A percentile compares a stretch with the other conserved stretches of the same genome.
Evolutionary conservation across 2,797 vertebrate genomes (phyloP).

Genomic region (Loris lydekkerianus): DNA sequence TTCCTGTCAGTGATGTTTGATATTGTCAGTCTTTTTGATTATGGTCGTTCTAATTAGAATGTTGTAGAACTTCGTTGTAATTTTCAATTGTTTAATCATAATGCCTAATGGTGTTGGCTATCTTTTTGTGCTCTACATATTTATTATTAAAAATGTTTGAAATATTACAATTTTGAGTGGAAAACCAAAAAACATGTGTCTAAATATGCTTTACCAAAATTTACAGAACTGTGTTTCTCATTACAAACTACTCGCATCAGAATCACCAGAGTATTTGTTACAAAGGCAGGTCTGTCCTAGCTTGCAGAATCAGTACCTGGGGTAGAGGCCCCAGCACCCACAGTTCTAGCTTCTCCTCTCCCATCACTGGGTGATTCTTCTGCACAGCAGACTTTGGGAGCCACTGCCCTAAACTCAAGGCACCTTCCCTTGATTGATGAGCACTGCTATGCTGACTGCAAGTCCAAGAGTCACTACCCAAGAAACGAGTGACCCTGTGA

Average conservation of each 20-base stretch:
- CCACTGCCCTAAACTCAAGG: background rate
- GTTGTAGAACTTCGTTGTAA: background rate
- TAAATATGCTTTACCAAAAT: background rate
- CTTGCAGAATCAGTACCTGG: background rate
- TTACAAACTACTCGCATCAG: background rate
- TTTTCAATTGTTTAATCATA: conserved; percentile 44
- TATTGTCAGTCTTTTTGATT: background rate
- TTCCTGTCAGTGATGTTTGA: background rate
- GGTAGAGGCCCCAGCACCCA: background rate
- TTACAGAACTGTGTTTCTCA: background rate
- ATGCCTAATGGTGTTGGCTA: background rate
- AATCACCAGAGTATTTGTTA: background rate
- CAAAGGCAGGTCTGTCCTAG: background rate
- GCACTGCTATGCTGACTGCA: background rate
- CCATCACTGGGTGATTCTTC: background rate
- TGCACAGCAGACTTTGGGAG: background rate
- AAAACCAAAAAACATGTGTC: conserved; percentile 3
- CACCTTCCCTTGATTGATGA: background rate
- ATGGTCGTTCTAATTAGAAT: background rate
- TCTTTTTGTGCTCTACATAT: conserved; percentile 12
- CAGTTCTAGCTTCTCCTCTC: background rate
- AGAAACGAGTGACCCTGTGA: background rate
- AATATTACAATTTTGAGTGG: conserved; percentile 27
- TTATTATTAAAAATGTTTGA: conserved; percentile 44
- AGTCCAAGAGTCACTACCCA: background rate